A percentile compares a stretch with the other conserved stretches of the same genome.
Evolutionary conservation across 2,113 vertebrate genomes (phyloP).

Genomic region (Myodes glareolus): DNA sequence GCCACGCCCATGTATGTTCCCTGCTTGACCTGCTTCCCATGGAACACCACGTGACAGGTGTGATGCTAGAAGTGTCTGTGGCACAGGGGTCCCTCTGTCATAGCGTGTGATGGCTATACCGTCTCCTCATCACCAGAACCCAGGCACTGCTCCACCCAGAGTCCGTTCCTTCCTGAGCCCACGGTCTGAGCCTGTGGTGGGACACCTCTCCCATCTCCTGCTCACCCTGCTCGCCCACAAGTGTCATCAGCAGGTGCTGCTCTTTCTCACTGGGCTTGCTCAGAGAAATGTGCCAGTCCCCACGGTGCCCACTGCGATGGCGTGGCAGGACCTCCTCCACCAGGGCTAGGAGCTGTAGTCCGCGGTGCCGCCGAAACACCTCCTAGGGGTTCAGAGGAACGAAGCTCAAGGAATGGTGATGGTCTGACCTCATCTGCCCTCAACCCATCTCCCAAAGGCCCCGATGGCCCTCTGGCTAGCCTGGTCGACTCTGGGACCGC

Average conservation of each 20-base stretch:
- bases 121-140: neutral
- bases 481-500: neutral
- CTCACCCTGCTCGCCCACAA: slow-evolving; percentile 93
- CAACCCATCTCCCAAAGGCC: neutral
- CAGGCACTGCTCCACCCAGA: neutral
- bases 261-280: slow-evolving; percentile 96
- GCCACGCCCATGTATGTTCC: neutral
- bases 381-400: slow-evolving; percentile 86
- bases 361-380: slow-evolving; percentile 91
- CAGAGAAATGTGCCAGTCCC: slow-evolving; percentile 93
- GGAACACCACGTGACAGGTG: neutral
- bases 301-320: slow-evolving; percentile 89
- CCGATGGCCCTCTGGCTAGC: neutral
- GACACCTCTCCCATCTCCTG: neutral
- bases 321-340: slow-evolving; percentile 92
- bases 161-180: too few species aligned
- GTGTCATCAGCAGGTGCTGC: slow-evolving; percentile 94
- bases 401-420: neutral
- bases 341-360: slow-evolving; percentile 91
- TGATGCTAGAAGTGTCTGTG: neutral
- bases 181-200: neutral
- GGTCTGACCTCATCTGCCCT: too few species aligned
- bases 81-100: neutral
- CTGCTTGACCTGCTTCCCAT: neutral
- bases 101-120: neutral